Evolutionary conservation across 1,140 invertebrate genomes (phyloP).

Genomic region (Hypsibius dujardini): DNA sequence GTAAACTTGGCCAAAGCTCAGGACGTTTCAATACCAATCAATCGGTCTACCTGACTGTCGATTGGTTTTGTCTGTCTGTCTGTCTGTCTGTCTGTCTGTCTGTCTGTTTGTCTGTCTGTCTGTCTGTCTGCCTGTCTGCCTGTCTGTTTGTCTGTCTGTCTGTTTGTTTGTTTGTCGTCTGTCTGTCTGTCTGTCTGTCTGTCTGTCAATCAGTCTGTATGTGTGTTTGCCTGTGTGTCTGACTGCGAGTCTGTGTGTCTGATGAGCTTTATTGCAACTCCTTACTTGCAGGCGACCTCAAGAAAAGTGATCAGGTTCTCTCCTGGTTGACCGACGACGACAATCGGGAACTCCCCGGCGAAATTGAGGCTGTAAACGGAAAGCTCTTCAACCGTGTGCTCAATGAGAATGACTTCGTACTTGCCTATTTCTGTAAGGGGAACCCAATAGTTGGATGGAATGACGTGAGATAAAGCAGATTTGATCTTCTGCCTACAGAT

Average conservation of each 20-base stretch:
- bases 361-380: constrained; percentile 74
- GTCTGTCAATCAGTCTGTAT: too few species aligned
- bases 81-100: too few species aligned
- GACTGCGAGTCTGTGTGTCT: neutral
- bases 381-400: constrained; percentile 71
- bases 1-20: constrained; percentile 28
- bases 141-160: too few species aligned
- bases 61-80: too few species aligned
- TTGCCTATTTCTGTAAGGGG: constrained; percentile 75
- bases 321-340: constrained; percentile 76
- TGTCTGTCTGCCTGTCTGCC: too few species aligned
- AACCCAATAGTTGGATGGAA: neutral
- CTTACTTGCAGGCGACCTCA: constrained; percentile 50
- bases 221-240: too few species aligned
- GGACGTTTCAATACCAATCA: too few species aligned
- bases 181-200: too few species aligned
- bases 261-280: neutral
- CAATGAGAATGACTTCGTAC: constrained; percentile 66
- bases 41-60: too few species aligned
- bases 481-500: constrained; percentile 44
- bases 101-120: too few species aligned
- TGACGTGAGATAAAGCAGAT: neutral
- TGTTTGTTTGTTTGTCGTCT: too few species aligned
- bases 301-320: constrained; percentile 35
- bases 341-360: constrained; percentile 74